A percentile compares a stretch with the other conserved stretches of the same genome.
Conservation (phyloP, 2,797 vertebrate genomes). For the Neopelma chrysocephalum region DNA sequence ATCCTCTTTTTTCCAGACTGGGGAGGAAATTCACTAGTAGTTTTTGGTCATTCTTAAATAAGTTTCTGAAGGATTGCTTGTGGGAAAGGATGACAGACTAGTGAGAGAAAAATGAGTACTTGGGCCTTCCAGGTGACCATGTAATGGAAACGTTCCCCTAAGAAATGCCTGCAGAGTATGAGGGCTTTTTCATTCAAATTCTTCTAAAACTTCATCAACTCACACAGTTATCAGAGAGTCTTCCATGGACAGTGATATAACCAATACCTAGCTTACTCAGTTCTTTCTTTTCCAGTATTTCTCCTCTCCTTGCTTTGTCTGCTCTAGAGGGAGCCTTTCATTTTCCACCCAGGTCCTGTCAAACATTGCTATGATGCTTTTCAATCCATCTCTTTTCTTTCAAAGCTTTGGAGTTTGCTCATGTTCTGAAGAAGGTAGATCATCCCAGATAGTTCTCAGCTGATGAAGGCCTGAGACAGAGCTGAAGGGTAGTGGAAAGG, state of each 20-base stretch:
- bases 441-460: not conserved
- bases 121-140: not conserved
- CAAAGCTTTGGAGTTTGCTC: not conserved
- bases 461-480: not conserved
- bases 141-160: not conserved
- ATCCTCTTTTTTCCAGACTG: not conserved
- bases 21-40: not conserved
- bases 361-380: not conserved
- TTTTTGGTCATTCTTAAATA: not conserved
- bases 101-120: not conserved
- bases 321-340: not conserved
- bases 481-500: not conserved
- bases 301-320: not conserved
- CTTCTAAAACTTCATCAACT: not conserved
- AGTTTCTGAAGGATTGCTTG: not conserved
- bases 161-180: not conserved
- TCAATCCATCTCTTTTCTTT: not conserved
- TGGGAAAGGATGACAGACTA: not conserved
- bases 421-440: not conserved
- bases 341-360: not conserved
- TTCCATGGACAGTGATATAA: not conserved
- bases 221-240: not conserved
- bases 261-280: not conserved
- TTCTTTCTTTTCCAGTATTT: not conserved
- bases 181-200: not conserved